phyloP scores from a whole-genome alignment of 2,113 vertebrate species.

The Desmodus rotundus region DNA sequence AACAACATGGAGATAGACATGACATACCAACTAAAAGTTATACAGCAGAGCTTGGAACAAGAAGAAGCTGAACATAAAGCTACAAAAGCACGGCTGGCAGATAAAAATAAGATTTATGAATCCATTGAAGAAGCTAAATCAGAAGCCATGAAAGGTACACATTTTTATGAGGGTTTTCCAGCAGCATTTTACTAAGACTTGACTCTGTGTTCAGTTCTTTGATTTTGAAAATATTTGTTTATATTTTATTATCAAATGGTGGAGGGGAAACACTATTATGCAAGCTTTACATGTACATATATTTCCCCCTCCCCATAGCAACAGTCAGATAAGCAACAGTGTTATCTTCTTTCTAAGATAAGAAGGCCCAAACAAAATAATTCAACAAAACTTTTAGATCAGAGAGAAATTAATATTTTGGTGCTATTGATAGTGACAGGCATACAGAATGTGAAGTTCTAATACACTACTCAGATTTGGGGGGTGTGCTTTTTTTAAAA shows the following conservation, averaged over 20 bases:
- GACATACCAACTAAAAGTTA: slow-evolving; percentile 97
- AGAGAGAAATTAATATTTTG: slow-evolving; percentile 20
- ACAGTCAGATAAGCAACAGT: no score
- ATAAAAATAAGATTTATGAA: slow-evolving; percentile 98
- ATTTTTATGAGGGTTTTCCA: neutral
- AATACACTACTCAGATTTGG: neutral
- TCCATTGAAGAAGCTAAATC: slow-evolving; percentile 98
- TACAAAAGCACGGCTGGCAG: slow-evolving; percentile 93
- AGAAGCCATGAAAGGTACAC: slow-evolving; percentile 96
- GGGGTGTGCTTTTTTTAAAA: neutral
- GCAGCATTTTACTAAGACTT: neutral
- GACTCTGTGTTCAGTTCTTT: neutral
- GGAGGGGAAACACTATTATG: neutral
- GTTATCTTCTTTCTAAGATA: slow-evolving; percentile 42
- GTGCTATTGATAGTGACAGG: neutral
- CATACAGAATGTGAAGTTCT: neutral
- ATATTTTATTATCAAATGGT: neutral
- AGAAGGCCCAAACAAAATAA: neutral
- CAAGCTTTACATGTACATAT: neutral
- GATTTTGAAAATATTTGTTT: neutral
- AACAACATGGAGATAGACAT: slow-evolving; percentile 98
- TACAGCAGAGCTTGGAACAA: slow-evolving; percentile 97
- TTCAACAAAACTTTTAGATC: neutral
- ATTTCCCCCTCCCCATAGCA: neutral
- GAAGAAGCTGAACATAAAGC: slow-evolving; percentile 94